A percentile compares a stretch with the other conserved stretches of the same genome.
Conservation (phyloP, 2,888 invertebrate genomes). For the Coenonympha glycerion region DNA sequence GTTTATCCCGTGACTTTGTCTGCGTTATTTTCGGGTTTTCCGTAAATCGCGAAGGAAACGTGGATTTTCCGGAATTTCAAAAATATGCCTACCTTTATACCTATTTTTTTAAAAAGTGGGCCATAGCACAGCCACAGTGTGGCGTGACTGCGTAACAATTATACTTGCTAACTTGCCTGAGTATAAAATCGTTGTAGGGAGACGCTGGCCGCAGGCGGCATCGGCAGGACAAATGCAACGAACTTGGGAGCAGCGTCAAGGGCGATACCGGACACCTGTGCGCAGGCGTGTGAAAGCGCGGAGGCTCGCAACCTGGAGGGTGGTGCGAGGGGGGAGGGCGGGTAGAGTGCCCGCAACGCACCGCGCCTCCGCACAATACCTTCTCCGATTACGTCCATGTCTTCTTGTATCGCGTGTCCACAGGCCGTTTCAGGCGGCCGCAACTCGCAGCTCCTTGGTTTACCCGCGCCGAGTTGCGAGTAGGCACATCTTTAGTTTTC, state of each 20-base stretch:
- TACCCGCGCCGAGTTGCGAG: constrained; percentile 56
- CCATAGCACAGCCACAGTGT: too few species aligned
- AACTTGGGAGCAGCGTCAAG: constrained; percentile 64
- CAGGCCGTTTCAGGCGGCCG: constrained; percentile 35
- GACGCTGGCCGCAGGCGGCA: constrained; percentile 38
- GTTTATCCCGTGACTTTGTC: too few species aligned
- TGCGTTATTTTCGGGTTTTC: too few species aligned
- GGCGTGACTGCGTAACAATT: too few species aligned
- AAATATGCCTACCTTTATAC: too few species aligned
- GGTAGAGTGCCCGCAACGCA: constrained; percentile 53
- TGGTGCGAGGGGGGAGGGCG: constrained; percentile 27
- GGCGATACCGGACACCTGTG: constrained; percentile 73
- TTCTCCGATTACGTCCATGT: constrained; percentile 69
- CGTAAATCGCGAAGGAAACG: too few species aligned
- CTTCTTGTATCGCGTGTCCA: constrained; percentile 59
- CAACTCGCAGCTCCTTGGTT: constrained; percentile 38
- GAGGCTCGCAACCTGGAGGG: constrained; percentile 32
- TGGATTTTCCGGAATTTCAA: too few species aligned
- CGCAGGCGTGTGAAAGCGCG: constrained; percentile 70
- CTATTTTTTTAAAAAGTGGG: too few species aligned
- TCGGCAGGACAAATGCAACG: constrained; percentile 44
- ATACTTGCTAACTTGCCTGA: too few species aligned
- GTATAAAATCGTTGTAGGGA: constrained; percentile 9
- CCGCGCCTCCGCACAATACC: constrained; percentile 69
- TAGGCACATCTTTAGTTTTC: constrained; percentile 66